Evolutionary conservation across 2,888 invertebrate genomes (phyloP).

Genomic region (Phyto melanocephala): DNA sequence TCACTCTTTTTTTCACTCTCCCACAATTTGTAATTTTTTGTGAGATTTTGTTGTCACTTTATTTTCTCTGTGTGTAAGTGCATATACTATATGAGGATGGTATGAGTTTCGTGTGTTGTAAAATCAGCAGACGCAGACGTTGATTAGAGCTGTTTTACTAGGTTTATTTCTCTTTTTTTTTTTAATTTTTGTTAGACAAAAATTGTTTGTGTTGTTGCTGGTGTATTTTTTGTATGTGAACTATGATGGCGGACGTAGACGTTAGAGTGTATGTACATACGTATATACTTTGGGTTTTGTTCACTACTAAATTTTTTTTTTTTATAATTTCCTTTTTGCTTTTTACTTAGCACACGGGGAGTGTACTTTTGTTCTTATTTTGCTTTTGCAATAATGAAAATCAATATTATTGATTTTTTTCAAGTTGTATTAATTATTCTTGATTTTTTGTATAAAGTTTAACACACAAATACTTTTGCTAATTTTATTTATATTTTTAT

Average conservation of each 20-base stretch:
- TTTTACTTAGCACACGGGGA: slow-evolving; percentile 53
- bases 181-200: slow-evolving; percentile 50
- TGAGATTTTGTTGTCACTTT: slow-evolving; percentile 8
- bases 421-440: neutral
- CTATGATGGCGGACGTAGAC: slow-evolving; percentile 58
- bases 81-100: neutral
- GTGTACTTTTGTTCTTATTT: slow-evolving; percentile 43
- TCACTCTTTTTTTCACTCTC: slow-evolving; percentile 20
- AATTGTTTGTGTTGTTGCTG: slow-evolving; percentile 24
- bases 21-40: slow-evolving; percentile 4
- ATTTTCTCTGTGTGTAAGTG: slow-evolving; percentile 15
- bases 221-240: slow-evolving; percentile 47
- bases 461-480: slow-evolving; percentile 12
- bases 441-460: slow-evolving; percentile 5
- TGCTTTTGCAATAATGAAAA: slow-evolving; percentile 43
- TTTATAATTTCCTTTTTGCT: slow-evolving; percentile 10
- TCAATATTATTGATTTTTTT: slow-evolving; percentile 61
- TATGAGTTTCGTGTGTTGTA: slow-evolving; percentile 51
- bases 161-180: slow-evolving; percentile 14
- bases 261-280: neutral
- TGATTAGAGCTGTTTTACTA: slow-evolving; percentile 51
- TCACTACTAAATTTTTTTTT: slow-evolving; percentile 47
- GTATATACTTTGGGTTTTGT: slow-evolving; percentile 37
- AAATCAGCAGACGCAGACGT: slow-evolving; percentile 57
- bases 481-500: neutral